These are phyloP conservation scores for Anableps anableps DNA, from an alignment of 2,797 vertebrate genomes.

Conservation along the genomic window DNA sequence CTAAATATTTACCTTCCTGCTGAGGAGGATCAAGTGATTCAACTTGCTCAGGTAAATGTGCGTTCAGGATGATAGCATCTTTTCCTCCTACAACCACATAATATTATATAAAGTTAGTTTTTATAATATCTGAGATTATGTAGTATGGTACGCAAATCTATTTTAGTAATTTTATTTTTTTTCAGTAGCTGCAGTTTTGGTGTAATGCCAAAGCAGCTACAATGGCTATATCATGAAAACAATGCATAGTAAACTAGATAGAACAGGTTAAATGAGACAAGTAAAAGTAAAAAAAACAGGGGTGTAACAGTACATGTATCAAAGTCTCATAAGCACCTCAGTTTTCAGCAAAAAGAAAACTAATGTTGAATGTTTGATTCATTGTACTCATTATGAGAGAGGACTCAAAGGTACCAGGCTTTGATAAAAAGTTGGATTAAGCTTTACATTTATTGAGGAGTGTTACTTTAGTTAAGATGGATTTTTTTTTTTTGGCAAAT, in stretches of 20 bases:
- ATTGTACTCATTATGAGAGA: not conserved
- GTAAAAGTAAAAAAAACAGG: not conserved
- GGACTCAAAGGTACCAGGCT: not conserved
- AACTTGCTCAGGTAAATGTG: constrained; percentile 26
- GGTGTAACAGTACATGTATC: not conserved
- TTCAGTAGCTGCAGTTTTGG: not conserved
- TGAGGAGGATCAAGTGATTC: constrained; percentile 23
- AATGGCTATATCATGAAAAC: not conserved
- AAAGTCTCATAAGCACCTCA: not conserved
- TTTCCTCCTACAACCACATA: constrained; percentile 60
- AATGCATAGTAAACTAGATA: not conserved
- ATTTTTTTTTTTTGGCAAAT: not conserved
- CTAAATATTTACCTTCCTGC: constrained; percentile 51
- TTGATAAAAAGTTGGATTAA: not conserved
- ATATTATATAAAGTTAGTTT: constrained; percentile 17
- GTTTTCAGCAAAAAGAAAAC: not conserved
- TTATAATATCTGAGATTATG: not conserved
- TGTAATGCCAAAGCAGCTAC: not conserved
- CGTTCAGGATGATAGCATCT: constrained; percentile 54
- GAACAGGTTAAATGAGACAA: not conserved
- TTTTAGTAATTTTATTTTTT: not conserved
- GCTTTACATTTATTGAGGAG: not conserved
- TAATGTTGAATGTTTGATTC: not conserved
- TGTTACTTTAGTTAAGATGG: not conserved
- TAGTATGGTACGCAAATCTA: not conserved